These are phyloP conservation scores for Lydus trimaculatus DNA, from an alignment of 2,888 invertebrate species.

Conservation along the genomic window DNA sequence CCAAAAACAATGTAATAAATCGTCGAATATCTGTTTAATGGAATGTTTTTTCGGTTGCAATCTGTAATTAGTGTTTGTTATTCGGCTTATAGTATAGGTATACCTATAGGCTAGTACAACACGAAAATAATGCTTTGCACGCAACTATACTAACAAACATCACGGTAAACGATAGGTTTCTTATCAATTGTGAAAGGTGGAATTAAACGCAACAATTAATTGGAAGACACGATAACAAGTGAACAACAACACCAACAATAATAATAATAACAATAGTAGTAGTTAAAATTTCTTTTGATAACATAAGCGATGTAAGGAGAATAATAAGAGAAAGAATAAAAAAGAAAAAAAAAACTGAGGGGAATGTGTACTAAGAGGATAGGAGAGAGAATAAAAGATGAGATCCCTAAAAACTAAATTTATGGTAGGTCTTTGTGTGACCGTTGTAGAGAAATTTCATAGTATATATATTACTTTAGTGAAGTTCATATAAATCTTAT, in stretches of 20 bases:
- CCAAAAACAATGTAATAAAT: conserved; percentile 11
- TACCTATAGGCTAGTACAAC: conserved; percentile 16
- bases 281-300: neutral
- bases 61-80: conserved; percentile 32
- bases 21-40: conserved; percentile 23
- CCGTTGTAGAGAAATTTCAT: neutral
- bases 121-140: conserved; percentile 22
- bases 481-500: neutral
- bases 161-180: conserved; percentile 12
- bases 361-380: neutral
- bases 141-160: conserved; percentile 19
- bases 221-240: conserved; percentile 13
- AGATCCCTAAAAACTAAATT: neutral
- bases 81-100: conserved; percentile 25
- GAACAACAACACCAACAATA: neutral
- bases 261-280: neutral
- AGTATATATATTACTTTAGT: neutral
- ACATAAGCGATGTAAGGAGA: neutral
- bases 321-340: neutral
- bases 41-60: conserved; percentile 27
- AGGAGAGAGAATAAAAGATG: neutral
- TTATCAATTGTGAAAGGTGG: conserved; percentile 9
- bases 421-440: conserved; percentile 6
- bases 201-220: conserved; percentile 15
- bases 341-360: neutral